Evolutionary conservation across 2,797 vertebrate genomes (phyloP).

Genomic region (Sus cebifrons): DNA sequence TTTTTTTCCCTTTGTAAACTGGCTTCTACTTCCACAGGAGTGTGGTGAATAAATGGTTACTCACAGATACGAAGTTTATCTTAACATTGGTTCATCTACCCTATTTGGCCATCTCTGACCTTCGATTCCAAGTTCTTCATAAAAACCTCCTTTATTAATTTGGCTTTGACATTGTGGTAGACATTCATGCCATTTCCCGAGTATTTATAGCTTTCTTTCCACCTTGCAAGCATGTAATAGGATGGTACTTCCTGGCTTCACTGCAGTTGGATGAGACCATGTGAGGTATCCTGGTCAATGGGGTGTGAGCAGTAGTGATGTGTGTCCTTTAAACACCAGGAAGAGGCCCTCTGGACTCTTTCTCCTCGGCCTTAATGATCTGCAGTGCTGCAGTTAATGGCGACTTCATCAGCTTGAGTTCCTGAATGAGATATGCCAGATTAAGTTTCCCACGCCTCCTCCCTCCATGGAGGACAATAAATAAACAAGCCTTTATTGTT

Average conservation of each 20-base stretch:
- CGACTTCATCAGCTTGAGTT: constrained; percentile 48
- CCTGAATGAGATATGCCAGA: not conserved
- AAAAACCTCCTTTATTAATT: constrained; percentile 12
- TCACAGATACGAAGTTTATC: not conserved
- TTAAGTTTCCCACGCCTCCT: not conserved
- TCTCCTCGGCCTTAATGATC: constrained; percentile 22
- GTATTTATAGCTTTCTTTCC: not conserved
- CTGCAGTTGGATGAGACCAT: not conserved
- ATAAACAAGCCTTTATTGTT: constrained; percentile 67
- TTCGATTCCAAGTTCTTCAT: constrained; percentile 32
- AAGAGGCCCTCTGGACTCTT: constrained; percentile 38
- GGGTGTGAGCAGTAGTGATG: constrained; percentile 16
- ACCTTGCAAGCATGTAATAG: not conserved
- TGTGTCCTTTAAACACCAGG: constrained; percentile 48
- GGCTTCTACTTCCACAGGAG: not conserved
- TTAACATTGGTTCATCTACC: not conserved
- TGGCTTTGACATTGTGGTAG: not conserved
- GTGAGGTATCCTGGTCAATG: constrained; percentile 58
- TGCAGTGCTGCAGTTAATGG: constrained; percentile 21
- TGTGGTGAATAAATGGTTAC: not conserved
- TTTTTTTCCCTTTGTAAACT: not conserved
- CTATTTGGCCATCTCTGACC: not conserved
- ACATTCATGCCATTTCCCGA: not conserved
- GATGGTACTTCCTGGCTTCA: not conserved
- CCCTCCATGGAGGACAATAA: not conserved